Percentiles rank a stretch among this genome's conserved stretches.
These are phyloP conservation scores for Pygocentrus nattereri DNA, from an alignment of 2,797 vertebrate species.

Conservation along the genomic window DNA sequence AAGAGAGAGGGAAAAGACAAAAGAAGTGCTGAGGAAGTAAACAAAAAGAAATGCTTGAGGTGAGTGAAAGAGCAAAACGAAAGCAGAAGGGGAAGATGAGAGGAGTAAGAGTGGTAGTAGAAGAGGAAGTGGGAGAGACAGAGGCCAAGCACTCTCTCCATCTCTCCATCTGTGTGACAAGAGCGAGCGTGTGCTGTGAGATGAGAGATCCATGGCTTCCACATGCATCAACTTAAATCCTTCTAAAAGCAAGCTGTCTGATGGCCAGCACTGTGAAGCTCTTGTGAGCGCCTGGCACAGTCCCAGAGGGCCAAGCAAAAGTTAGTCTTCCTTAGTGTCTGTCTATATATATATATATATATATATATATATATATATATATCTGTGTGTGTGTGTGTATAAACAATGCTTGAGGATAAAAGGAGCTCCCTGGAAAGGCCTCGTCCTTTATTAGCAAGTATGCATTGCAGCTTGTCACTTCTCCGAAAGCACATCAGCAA, in stretches of 20 bases:
- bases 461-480: no score
- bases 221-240: constrained; percentile 53
- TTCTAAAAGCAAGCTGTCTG: constrained; percentile 45
- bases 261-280: neutral
- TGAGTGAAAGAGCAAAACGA: constrained; percentile 15
- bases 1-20: neutral
- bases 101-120: constrained; percentile 20
- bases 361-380: no score
- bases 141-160: constrained; percentile 44
- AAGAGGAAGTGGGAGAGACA: constrained; percentile 52
- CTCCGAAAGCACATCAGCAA: no score
- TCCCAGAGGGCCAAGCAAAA: constrained; percentile 13
- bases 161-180: constrained; percentile 51
- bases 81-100: constrained; percentile 19
- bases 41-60: neutral
- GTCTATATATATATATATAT: no score
- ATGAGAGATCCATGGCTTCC: constrained; percentile 48
- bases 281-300: constrained; percentile 15
- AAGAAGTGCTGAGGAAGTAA: neutral
- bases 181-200: constrained; percentile 18
- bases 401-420: no score
- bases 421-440: no score
- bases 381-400: no score
- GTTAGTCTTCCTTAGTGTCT: constrained; percentile 8
- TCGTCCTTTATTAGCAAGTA: no score